A percentile compares a stretch with the other conserved stretches of the same genome.
These are phyloP conservation scores for Callocephalon fimbriatum DNA, from an alignment of 2,113 vertebrate species.

Conservation along the genomic window DNA sequence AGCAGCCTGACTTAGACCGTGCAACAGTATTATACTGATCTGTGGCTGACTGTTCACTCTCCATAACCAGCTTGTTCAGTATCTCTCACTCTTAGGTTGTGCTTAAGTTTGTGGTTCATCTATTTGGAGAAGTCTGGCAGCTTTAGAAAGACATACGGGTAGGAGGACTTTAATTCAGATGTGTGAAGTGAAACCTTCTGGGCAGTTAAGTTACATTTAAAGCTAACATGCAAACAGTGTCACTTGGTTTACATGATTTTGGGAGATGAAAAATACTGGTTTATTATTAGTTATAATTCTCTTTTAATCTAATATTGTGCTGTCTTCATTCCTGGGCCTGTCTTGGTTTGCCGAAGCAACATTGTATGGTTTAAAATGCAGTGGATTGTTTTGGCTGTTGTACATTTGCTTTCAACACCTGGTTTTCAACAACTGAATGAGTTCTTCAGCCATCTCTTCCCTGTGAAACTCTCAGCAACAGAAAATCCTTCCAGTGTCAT, in stretches of 20 bases:
- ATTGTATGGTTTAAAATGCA: not conserved
- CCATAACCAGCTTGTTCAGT: not conserved
- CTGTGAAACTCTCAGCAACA: not conserved
- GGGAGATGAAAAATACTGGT: not conserved
- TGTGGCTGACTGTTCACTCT: not conserved
- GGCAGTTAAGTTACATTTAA: not conserved
- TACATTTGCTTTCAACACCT: not conserved
- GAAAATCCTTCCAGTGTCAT: not conserved
- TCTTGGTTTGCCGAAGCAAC: not conserved
- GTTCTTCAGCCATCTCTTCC: not conserved
- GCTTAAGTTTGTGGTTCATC: not conserved
- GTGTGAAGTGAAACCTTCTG: not conserved
- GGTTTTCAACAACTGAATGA: not conserved
- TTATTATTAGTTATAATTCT: not conserved
- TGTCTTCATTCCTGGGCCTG: not conserved
- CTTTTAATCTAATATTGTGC: not conserved
- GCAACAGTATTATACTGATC: not conserved
- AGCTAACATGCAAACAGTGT: not conserved
- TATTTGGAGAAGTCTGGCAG: not conserved
- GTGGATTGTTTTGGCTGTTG: not conserved
- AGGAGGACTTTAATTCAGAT: not conserved
- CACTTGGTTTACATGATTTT: not conserved
- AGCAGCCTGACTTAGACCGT: not conserved
- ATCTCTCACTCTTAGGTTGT: not conserved
- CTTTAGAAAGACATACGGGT: not conserved